A percentile compares a stretch with the other conserved stretches of the same genome.
Conservation (phyloP, 2,113 vertebrate genomes). For the Pedetes capensis region DNA sequence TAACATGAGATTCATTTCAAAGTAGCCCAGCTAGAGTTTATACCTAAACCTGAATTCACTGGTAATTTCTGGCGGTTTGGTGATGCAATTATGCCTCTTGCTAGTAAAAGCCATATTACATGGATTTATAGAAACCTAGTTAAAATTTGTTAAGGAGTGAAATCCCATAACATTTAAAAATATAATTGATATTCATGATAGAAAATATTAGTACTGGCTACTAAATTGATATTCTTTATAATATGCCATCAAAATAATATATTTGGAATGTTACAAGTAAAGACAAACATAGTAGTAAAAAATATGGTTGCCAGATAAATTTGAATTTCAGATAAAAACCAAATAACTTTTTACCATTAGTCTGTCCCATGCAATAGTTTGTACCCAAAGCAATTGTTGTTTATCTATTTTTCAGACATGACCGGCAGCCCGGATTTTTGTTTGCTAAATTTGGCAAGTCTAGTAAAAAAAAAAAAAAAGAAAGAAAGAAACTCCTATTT, state of each 20-base stretch:
- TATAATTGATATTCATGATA: neutral
- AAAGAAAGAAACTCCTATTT: constrained; percentile 39
- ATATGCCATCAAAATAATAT: constrained; percentile 22
- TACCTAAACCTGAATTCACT: constrained; percentile 22
- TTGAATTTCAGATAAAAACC: constrained; percentile 38
- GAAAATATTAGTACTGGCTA: constrained; percentile 24
- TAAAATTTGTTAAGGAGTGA: constrained; percentile 13
- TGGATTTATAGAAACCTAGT: neutral
- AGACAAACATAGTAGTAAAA: neutral
- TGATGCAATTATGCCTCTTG: neutral
- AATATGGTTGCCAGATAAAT: neutral
- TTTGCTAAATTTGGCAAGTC: constrained; percentile 48
- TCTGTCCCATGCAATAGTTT: constrained; percentile 26
- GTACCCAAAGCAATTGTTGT: neutral
- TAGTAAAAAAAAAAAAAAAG: constrained; percentile 29
- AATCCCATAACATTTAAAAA: neutral
- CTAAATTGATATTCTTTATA: constrained; percentile 30
- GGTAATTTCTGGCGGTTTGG: neutral
- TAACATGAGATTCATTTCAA: constrained; percentile 76
- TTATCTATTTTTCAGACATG: constrained; percentile 37
- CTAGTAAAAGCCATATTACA: constrained; percentile 12
- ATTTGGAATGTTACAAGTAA: constrained; percentile 24
- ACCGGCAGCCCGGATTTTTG: neutral
- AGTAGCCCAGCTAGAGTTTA: constrained; percentile 18
- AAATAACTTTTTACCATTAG: neutral